These are phyloP conservation scores for Bovichtus diacanthus DNA, from an alignment of 2,797 vertebrate genomes.

Conservation along the genomic window DNA sequence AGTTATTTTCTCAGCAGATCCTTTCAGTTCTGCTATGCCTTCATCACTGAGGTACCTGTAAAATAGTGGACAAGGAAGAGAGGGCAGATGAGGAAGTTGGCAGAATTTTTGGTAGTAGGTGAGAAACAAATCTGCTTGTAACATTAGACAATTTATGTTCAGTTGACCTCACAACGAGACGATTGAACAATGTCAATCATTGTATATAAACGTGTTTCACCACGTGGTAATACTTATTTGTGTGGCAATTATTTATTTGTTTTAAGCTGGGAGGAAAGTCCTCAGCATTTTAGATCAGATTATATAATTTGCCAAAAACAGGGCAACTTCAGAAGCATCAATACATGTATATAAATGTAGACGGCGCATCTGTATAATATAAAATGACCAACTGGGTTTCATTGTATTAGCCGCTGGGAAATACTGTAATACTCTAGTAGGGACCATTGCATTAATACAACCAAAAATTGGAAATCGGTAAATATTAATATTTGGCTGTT, in stretches of 20 bases:
- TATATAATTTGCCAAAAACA: background rate
- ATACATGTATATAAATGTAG: background rate
- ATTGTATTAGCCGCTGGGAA: background rate
- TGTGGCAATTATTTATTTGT: background rate
- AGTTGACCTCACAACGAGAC: background rate
- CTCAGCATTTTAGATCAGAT: background rate
- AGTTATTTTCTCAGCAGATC: conserved; percentile 89
- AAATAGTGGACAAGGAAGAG: conserved; percentile 16
- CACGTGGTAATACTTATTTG: background rate
- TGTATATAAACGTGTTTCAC: background rate
- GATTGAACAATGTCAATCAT: background rate
- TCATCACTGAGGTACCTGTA: conserved; percentile 95
- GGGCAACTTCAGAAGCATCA: background rate
- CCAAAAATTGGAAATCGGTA: background rate
- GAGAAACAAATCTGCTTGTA: background rate
- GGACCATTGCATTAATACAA: background rate
- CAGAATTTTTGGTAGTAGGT: background rate
- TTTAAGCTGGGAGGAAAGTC: background rate
- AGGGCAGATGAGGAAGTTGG: background rate
- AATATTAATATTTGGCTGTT: background rate
- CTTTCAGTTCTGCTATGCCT: conserved; percentile 92
- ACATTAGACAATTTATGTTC: too few species aligned
- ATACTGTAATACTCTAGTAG: background rate
- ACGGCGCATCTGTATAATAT: background rate
- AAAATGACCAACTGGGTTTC: background rate